phyloP scores from a whole-genome alignment of 2,888 invertebrate genomes.

The Nyleta sp. region DNA sequence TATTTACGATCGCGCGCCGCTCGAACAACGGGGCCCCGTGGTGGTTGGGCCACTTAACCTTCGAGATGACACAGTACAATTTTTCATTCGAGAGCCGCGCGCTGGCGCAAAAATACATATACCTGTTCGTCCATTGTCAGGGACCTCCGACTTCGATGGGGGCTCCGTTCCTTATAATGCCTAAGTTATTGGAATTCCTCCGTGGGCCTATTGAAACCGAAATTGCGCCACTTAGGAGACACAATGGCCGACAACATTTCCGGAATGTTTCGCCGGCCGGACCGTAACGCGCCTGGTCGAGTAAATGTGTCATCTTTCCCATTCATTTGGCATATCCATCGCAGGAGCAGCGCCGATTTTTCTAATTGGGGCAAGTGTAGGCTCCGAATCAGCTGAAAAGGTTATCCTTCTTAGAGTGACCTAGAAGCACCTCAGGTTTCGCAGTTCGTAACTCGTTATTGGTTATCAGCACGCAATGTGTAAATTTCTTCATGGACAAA shows the following conservation, averaged over 20 bases:
- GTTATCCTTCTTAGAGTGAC: too few species aligned
- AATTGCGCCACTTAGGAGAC: conserved; percentile 63
- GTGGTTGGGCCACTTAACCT: conserved; percentile 75
- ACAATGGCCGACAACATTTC: conserved; percentile 50
- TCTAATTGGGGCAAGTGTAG: too few species aligned
- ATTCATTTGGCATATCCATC: conserved; percentile 1
- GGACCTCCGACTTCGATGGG: conserved; percentile 57
- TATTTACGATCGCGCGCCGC: conserved; percentile 29
- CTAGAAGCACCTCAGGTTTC: too few species aligned
- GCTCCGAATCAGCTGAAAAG: too few species aligned
- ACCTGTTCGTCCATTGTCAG: conserved; percentile 68
- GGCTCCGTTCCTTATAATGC: conserved; percentile 67
- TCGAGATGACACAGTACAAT: conserved; percentile 66
- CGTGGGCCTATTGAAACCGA: conserved; percentile 64
- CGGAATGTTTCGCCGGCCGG: conserved; percentile 26
- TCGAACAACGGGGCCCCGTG: conserved; percentile 44
- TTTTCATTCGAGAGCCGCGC: conserved; percentile 43
- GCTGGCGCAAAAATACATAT: conserved; percentile 43
- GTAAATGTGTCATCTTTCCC: conserved; percentile 13
- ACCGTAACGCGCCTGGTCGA: neutral
- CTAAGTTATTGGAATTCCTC: conserved; percentile 76
- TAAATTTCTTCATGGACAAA: too few species aligned
- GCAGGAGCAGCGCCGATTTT: too few species aligned
- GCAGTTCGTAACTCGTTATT: too few species aligned
- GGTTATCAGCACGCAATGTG: too few species aligned